phyloP scores from a whole-genome alignment of 1,140 invertebrate species.

The Zaprionus nigranus region DNA sequence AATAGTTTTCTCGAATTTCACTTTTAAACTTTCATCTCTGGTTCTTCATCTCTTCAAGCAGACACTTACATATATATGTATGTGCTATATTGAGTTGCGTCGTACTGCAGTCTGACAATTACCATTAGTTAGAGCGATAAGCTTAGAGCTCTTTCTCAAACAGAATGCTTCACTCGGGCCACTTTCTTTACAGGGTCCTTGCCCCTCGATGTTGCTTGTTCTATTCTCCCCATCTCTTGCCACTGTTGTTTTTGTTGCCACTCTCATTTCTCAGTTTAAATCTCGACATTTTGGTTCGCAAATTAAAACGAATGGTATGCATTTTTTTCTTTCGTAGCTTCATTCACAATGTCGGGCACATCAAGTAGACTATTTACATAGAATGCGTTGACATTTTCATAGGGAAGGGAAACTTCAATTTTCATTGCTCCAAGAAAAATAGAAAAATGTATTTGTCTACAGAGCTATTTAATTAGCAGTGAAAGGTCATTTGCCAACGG shows the following conservation, averaged over 20 bases:
- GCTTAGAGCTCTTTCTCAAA: constrained; percentile 19
- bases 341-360: constrained; percentile 30
- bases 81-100: constrained; percentile 8
- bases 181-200: neutral
- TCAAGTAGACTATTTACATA: constrained; percentile 66
- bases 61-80: neutral
- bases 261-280: constrained; percentile 66
- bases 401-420: neutral
- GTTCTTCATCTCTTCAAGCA: neutral
- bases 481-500: constrained; percentile 40
- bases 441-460: constrained; percentile 5
- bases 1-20: neutral
- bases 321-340: constrained; percentile 42
- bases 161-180: constrained; percentile 4
- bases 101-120: constrained; percentile 14
- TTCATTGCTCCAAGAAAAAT: neutral
- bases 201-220: neutral
- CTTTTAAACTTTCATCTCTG: neutral
- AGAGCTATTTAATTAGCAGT: constrained; percentile 69
- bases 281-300: constrained; percentile 71
- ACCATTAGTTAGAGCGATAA: constrained; percentile 1
- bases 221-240: neutral
- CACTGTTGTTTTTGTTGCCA: constrained; percentile 13
- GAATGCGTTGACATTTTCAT: constrained; percentile 50
- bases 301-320: constrained; percentile 78